Conservation (phyloP, 1,140 invertebrate genomes). For the Orius insidiosus region DNA sequence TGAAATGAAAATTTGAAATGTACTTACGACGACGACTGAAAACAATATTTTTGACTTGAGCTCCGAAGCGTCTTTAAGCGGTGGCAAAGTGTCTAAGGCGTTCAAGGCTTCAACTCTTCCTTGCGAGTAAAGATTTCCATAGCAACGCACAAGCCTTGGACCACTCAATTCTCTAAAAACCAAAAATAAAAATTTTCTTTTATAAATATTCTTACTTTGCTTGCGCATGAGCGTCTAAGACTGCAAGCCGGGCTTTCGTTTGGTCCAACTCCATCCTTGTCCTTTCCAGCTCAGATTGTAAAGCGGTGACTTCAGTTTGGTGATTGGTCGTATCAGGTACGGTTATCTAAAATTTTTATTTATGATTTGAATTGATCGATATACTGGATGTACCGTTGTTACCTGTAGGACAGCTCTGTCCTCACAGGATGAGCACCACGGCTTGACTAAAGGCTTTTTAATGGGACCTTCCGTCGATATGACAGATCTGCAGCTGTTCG, state of each 20-base stretch:
- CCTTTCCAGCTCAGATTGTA: slow-evolving; percentile 29
- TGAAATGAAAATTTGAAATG: neutral
- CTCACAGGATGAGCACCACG: slow-evolving; percentile 15
- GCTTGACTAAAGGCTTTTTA: slow-evolving; percentile 8
- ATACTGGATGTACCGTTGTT: slow-evolving; percentile 1
- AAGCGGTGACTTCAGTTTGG: slow-evolving; percentile 21
- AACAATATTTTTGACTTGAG: slow-evolving; percentile 87
- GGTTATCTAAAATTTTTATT: neutral
- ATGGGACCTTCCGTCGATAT: slow-evolving; percentile 1
- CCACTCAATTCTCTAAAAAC: slow-evolving; percentile 30
- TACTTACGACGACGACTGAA: slow-evolving; percentile 82
- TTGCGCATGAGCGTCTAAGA: slow-evolving; percentile 21
- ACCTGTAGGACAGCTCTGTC: slow-evolving; percentile 16
- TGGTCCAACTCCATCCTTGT: slow-evolving; percentile 31
- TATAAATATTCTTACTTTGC: slow-evolving; percentile 13
- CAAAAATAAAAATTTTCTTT: neutral
- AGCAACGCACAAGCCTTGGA: slow-evolving; percentile 48
- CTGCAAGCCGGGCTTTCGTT: slow-evolving; percentile 29
- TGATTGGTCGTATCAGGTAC: slow-evolving; percentile 13
- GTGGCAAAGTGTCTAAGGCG: slow-evolving; percentile 55
- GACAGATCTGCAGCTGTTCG: slow-evolving; percentile 15
- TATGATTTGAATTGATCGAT: too few relatives aligned
- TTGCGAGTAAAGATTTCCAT: slow-evolving; percentile 66
- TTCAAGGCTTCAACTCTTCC: slow-evolving; percentile 71
- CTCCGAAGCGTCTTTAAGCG: slow-evolving; percentile 62